These are phyloP conservation scores for Drosophila buzzatii DNA, from an alignment of 2,888 invertebrate species.

Conservation along the genomic window DNA sequence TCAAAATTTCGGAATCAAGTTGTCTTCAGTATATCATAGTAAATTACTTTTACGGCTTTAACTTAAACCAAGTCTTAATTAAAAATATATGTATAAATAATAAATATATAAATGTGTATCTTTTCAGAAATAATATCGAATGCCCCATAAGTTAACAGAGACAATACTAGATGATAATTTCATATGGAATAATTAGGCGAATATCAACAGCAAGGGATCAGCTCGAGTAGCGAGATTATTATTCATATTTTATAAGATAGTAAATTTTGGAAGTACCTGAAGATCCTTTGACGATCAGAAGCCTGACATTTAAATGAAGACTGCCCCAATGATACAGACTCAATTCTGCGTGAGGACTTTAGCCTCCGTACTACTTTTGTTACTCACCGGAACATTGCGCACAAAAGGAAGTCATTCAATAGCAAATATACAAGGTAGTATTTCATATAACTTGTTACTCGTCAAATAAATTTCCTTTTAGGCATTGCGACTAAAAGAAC, in stretches of 20 bases:
- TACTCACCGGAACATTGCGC: constrained; percentile 49
- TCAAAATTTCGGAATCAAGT: no score
- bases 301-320: constrained; percentile 53
- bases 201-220: constrained; percentile 57
- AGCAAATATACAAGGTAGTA: constrained; percentile 76
- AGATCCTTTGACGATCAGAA: constrained; percentile 54
- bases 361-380: constrained; percentile 61
- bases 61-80: background rate
- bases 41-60: background rate
- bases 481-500: no score
- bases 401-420: constrained; percentile 51
- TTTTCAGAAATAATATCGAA: constrained; percentile 31
- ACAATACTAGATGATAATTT: constrained; percentile 51
- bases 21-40: background rate
- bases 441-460: background rate
- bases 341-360: constrained; percentile 68
- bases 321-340: constrained; percentile 58
- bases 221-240: constrained; percentile 63
- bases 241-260: constrained; percentile 47
- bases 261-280: constrained; percentile 62
- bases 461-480: background rate
- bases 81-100: no score
- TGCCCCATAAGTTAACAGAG: constrained; percentile 33
- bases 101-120: background rate
- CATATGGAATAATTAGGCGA: constrained; percentile 24